Evolutionary conservation across 1,140 invertebrate species (phyloP).

Genomic region (Saccostrea echinata): DNA sequence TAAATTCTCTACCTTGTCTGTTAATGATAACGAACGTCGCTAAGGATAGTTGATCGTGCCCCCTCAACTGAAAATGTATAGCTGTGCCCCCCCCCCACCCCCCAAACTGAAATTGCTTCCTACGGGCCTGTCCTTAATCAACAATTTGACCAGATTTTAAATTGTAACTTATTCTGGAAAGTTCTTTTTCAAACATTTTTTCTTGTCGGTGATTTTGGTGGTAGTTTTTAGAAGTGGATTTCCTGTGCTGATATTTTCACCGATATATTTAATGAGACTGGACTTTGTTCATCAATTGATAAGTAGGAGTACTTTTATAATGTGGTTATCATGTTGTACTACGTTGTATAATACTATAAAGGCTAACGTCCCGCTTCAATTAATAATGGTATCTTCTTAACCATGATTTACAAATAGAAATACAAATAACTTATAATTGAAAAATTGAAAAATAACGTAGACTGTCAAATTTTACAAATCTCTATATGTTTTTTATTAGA

Average conservation of each 20-base stretch:
- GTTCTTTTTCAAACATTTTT: slow-evolving; percentile 21
- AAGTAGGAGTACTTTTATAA: neutral
- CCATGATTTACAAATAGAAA: neutral
- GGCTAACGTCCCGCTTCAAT: neutral
- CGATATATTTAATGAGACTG: neutral
- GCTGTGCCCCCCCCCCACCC: too few relatives aligned
- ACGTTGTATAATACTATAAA: neutral
- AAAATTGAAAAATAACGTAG: too few relatives aligned
- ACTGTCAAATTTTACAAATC: too few relatives aligned
- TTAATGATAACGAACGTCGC: too few relatives aligned
- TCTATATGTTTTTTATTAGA: too few relatives aligned
- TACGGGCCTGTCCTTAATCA: neutral
- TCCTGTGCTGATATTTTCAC: neutral
- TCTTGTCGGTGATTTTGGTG: neutral
- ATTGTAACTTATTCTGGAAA: slow-evolving; percentile 4
- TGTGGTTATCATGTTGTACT: neutral
- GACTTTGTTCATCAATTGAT: neutral
- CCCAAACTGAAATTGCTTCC: too few relatives aligned
- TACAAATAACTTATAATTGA: neutral
- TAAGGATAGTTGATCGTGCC: too few relatives aligned
- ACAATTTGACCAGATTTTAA: neutral
- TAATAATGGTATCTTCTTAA: neutral
- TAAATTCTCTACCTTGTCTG: too few relatives aligned
- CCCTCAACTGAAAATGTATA: too few relatives aligned
- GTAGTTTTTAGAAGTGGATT: neutral